Evolutionary conservation across 2,113 vertebrate genomes (phyloP), one percentile per base, ranked within the genome.

Genomic region (Physeter macrocephalus): DNA sequence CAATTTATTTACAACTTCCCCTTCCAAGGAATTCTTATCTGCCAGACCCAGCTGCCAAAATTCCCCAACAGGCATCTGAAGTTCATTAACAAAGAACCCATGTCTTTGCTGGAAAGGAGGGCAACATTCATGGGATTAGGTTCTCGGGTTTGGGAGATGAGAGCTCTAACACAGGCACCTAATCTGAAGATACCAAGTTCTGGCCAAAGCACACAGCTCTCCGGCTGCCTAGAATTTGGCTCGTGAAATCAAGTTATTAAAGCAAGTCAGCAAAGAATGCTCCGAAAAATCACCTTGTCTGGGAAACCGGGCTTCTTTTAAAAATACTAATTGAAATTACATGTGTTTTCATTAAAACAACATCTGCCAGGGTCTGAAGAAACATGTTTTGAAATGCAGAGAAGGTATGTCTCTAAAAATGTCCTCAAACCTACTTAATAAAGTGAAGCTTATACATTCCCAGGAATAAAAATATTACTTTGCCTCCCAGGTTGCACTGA

Each of bases 341-440:
- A 64, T 59, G 83, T 87, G 62, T 90, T 96, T 97, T 95, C 97
- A 97, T 97, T 95, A 98, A 97, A 97, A 96, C 36, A 94, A 91
- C 95, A 95, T 92, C 97, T 98, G 94, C 74, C 67, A 21, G 39
- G 34, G 62, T 71, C 83, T 94, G 85, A 94, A 96, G 85, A 93
- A 93, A 81, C 62, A 80, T 75, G 64, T 88, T 97, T 93, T 84
- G 57, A 83, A 91, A 95, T 49, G 95, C 31, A 89, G 72, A 82
- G 54, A 86, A 89, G 91, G 64, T 72, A 21, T 29, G 43, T 74
- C 85, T 92, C 66, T 52, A 67, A 52, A 82, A 66, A 83, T 80
- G 15, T 89, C 61, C 41, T 90, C 52, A 67, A 34, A 90, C 41
- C 34, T 21, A 72, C 62, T 93, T 74, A 59, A 86, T 77, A 94